phyloP scores from a whole-genome alignment of 2,797 vertebrate genomes.

The Steatocranus sp. region DNA sequence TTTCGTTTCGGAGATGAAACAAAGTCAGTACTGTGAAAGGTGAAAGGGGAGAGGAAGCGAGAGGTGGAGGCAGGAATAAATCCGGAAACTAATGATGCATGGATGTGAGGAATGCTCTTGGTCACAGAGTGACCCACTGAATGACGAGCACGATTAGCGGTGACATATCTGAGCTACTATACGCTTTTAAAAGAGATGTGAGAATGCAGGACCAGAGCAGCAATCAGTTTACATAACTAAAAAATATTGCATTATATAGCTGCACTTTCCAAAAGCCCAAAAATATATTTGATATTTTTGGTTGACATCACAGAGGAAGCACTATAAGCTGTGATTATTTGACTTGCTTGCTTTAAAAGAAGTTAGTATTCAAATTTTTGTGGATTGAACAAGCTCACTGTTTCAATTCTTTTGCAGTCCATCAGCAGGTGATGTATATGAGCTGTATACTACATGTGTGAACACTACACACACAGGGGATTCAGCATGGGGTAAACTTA shows the following conservation, averaged over 20 bases:
- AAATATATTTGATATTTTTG: neutral
- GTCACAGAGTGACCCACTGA: neutral
- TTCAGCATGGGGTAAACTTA: conserved; percentile 11
- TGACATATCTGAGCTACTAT: neutral
- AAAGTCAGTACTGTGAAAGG: conserved; percentile 16
- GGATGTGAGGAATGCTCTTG: conserved; percentile 36
- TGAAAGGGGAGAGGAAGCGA: conserved; percentile 39
- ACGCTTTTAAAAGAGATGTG: neutral
- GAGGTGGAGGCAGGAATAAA: conserved; percentile 24
- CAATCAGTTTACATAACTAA: neutral
- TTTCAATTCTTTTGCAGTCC: neutral
- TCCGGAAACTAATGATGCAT: conserved; percentile 28
- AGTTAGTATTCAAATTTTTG: neutral
- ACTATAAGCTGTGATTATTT: neutral
- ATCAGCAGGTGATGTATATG: neutral
- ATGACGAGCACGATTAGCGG: neutral
- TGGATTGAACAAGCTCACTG: neutral
- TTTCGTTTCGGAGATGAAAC: neutral
- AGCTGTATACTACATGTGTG: neutral
- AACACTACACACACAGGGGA: neutral
- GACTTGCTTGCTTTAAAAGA: neutral
- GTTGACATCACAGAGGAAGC: neutral
- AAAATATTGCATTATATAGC: neutral
- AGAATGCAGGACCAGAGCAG: neutral
- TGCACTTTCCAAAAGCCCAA: neutral